Percentiles rank a stretch among this genome's conserved stretches.
Evolutionary conservation across 2,888 invertebrate species (phyloP).

Genomic region (Cremastobaeus sp.): DNA sequence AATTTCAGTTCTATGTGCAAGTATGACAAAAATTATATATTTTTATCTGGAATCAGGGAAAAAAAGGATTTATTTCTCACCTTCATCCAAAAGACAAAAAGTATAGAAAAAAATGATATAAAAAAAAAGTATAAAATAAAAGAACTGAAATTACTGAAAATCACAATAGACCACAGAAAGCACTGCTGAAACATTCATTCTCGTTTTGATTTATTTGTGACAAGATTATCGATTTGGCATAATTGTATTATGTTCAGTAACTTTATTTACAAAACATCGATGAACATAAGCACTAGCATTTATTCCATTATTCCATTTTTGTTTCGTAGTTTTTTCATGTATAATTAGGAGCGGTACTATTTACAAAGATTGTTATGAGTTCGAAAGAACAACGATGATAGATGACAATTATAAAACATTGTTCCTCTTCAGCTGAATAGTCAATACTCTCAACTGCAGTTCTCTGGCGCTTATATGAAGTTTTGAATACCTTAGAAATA

Average conservation of each 20-base stretch:
- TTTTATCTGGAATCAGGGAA: no score
- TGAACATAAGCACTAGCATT: conserved; percentile 59
- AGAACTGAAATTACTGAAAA: no score
- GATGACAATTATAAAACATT: conserved; percentile 44
- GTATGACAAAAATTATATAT: no score
- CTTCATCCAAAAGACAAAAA: no score
- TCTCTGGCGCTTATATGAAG: conserved; percentile 23
- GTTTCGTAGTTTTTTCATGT: conserved; percentile 9
- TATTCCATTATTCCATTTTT: conserved; percentile 41
- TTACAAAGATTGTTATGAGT: conserved; percentile 49
- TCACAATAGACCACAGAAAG: no score
- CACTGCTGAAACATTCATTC: conserved; percentile 31
- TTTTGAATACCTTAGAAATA: conserved; percentile 23
- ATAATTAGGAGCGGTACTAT: conserved; percentile 51
- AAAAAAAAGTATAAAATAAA: no score
- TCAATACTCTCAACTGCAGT: conserved; percentile 30
- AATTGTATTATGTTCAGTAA: conserved; percentile 58
- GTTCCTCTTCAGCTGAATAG: conserved; percentile 37
- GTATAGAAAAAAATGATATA: no score
- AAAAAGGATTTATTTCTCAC: no score
- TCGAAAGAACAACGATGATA: conserved; percentile 45
- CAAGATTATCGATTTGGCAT: conserved; percentile 60
- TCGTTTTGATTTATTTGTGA: conserved; percentile 58
- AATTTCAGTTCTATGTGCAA: no score
- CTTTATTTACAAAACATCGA: conserved; percentile 59